A percentile compares a stretch with the other conserved stretches of the same genome.
Evolutionary conservation across 92 coral and sea anemone species (phyloP).

Genomic region (Actinernus sp.): DNA sequence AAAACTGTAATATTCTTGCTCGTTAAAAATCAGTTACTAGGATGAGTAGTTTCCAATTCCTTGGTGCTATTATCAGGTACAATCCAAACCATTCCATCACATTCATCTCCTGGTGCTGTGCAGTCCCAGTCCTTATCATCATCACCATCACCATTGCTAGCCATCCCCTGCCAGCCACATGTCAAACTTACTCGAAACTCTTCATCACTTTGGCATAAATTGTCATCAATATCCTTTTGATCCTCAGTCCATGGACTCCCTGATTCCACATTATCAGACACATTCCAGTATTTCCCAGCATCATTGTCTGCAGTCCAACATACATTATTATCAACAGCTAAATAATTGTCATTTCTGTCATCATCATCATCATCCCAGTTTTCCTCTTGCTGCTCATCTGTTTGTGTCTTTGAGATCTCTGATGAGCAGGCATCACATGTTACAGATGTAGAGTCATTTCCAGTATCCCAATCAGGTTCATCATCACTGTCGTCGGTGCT

Average conservation of each 20-base stretch:
- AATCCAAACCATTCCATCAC: slow-evolving; percentile 11
- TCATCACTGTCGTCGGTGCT: slow-evolving; percentile 61
- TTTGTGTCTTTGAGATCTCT: no score
- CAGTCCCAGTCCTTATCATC: slow-evolving; percentile 16
- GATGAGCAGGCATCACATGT: no score
- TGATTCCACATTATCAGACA: no score
- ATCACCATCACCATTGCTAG: slow-evolving; percentile 6
- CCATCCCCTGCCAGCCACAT: not conserved
- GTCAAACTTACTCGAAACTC: not conserved
- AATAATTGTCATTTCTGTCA: not conserved
- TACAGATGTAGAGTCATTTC: no score
- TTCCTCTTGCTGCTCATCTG: not conserved
- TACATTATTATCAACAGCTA: slow-evolving; percentile 23
- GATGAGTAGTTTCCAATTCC: not conserved
- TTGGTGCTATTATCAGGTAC: not conserved
- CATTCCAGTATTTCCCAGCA: not conserved
- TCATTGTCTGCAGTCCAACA: not conserved
- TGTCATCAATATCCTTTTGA: not conserved
- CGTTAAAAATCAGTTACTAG: no score
- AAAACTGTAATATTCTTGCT: no score
- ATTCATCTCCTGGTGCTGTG: slow-evolving; percentile 1
- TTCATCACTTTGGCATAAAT: not conserved
- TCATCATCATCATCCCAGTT: slow-evolving; percentile 10
- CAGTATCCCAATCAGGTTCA: slow-evolving; percentile 31
- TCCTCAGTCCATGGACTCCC: not conserved